Evolutionary conservation across 2,113 vertebrate genomes (phyloP).

Genomic region (Apaloderma vittatum): DNA sequence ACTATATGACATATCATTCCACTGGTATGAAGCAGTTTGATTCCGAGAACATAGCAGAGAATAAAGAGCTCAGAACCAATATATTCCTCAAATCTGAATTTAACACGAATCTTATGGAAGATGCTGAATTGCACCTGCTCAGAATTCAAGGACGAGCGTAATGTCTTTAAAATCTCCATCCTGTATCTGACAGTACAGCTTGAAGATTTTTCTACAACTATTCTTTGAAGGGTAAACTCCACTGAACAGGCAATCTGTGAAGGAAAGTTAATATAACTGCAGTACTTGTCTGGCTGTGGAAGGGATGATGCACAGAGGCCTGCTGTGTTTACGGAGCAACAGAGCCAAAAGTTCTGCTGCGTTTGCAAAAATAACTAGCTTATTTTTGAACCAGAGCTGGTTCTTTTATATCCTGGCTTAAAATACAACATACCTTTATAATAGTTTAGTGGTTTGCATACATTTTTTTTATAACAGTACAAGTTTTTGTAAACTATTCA

Average conservation of each 20-base stretch:
- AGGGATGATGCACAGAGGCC: not conserved
- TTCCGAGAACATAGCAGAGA: not conserved
- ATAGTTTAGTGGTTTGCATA: too few relatives aligned
- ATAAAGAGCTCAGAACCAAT: not conserved
- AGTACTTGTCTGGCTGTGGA: not conserved
- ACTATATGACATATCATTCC: not conserved
- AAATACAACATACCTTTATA: not conserved
- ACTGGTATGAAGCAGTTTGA: not conserved
- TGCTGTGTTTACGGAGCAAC: constrained; percentile 15
- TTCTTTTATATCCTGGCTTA: not conserved
- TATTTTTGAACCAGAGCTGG: not conserved
- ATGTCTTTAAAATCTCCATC: not conserved
- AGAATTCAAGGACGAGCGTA: not conserved
- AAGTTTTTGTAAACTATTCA: not conserved
- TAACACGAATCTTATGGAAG: not conserved
- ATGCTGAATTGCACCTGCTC: not conserved
- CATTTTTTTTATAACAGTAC: not conserved
- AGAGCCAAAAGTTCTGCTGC: not conserved
- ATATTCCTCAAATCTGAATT: not conserved
- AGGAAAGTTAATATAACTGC: not conserved
- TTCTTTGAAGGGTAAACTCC: not conserved
- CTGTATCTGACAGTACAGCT: not conserved
- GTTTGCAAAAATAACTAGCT: constrained; percentile 6
- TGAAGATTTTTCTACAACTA: not conserved
- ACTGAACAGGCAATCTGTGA: not conserved